Conservation (phyloP, 2,888 invertebrate genomes). For the Rhagonycha fulva region DNA sequence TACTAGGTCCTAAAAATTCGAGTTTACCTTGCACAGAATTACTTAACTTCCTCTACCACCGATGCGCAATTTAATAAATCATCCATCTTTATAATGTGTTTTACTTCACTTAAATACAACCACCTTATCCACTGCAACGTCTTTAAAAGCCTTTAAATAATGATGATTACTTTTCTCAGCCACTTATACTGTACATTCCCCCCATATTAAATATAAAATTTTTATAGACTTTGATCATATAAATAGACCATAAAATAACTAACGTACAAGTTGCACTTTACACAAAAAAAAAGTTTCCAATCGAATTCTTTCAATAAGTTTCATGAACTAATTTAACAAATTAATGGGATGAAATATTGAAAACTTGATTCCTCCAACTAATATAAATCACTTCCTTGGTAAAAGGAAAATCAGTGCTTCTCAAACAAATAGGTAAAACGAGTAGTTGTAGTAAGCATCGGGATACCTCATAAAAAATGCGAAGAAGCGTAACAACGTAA, state of each 20-base stretch:
- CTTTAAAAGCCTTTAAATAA: slow-evolving; percentile 18
- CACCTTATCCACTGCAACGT: slow-evolving; percentile 16
- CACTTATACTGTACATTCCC: neutral
- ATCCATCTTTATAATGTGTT: slow-evolving; percentile 20
- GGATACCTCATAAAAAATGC: neutral
- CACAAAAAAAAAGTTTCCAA: neutral
- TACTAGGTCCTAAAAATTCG: neutral
- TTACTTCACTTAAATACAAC: slow-evolving; percentile 19
- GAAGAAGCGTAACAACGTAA: neutral
- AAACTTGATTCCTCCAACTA: neutral
- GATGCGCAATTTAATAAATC: slow-evolving; percentile 27
- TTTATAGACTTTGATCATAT: neutral
- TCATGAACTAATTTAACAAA: neutral
- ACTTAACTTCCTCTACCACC: slow-evolving; percentile 23
- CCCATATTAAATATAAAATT: neutral
- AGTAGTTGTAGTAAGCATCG: neutral
- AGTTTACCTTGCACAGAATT: slow-evolving; percentile 17
- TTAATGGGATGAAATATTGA: neutral
- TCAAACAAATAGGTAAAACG: neutral
- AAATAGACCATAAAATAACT: neutral
- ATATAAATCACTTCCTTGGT: neutral
- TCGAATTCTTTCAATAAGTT: neutral
- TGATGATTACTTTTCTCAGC: slow-evolving; percentile 19
- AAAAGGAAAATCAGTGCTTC: neutral
- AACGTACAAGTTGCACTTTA: neutral